Conservation (phyloP, 2,113 vertebrate genomes). For the Alligator sinensis region DNA sequence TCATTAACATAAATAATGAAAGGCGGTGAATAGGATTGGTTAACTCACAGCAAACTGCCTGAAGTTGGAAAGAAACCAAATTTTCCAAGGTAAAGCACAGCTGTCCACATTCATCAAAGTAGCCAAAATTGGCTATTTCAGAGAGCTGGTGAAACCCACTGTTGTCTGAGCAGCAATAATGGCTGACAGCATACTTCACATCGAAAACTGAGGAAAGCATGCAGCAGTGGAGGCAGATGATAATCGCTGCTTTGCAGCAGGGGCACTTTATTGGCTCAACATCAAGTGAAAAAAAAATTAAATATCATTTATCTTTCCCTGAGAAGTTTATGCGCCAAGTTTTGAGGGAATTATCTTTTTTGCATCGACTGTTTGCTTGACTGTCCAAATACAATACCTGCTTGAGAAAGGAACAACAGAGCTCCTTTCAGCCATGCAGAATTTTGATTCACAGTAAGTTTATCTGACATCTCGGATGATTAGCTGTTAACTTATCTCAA, state of each 20-base stretch:
- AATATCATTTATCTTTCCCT: slow-evolving; percentile 70
- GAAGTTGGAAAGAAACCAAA: neutral
- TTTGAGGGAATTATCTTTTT: slow-evolving; percentile 68
- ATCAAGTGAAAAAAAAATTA: slow-evolving; percentile 65
- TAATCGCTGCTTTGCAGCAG: slow-evolving; percentile 19
- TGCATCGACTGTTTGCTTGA: slow-evolving; percentile 49
- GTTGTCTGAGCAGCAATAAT: rapidly evolving
- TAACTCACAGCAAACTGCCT: neutral
- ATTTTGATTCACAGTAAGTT: slow-evolving; percentile 65
- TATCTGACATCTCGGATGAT: slow-evolving; percentile 64
- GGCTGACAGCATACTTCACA: neutral
- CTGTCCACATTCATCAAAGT: neutral
- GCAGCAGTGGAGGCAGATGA: neutral
- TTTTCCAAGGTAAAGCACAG: neutral
- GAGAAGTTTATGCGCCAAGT: slow-evolving; percentile 45
- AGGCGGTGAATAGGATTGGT: neutral
- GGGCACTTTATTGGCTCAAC: slow-evolving; percentile 40
- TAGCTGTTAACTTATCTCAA: slow-evolving; percentile 60
- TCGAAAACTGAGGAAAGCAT: neutral
- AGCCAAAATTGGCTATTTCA: neutral
- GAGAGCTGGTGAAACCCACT: too few relatives aligned
- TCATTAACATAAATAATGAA: neutral
- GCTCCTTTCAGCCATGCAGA: slow-evolving; percentile 53
- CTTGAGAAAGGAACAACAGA: slow-evolving; percentile 59
- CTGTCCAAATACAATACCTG: slow-evolving; percentile 69